These are phyloP conservation scores for Pundamilia nyererei DNA, from an alignment of 2,113 vertebrate genomes.

Conservation along the genomic window DNA sequence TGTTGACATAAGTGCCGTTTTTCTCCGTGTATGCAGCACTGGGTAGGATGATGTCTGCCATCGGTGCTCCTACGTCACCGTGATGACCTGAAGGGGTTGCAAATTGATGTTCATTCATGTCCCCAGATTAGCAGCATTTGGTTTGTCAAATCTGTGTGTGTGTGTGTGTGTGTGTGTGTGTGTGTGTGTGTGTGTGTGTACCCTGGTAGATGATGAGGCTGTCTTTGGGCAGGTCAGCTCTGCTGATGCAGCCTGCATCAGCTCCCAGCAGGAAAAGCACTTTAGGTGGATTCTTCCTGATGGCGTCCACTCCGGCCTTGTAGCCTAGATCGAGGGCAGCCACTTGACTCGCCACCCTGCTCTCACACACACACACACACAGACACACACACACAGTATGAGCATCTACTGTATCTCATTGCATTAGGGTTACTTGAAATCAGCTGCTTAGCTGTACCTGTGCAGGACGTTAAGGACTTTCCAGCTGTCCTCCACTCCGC, in stretches of 20 bases:
- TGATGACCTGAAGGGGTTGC: conserved; percentile 81
- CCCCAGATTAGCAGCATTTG: background rate
- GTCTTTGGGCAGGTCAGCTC: conserved; percentile 86
- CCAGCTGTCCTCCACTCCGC: conserved; percentile 80
- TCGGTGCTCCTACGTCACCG: conserved; percentile 87
- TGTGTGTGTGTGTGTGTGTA: conserved; percentile 17
- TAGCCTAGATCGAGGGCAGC: conserved; percentile 95
- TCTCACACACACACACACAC: background rate
- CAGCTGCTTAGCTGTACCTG: conserved; percentile 71
- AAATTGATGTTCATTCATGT: background rate
- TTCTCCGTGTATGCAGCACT: conserved; percentile 97
- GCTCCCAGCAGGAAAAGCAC: conserved; percentile 90
- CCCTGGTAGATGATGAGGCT: conserved; percentile 95
- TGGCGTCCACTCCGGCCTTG: conserved; percentile 89
- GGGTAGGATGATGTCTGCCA: conserved; percentile 91
- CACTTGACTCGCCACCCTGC: conserved; percentile 95
- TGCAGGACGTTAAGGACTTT: conserved; percentile 96
- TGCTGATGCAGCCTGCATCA: conserved; percentile 85
- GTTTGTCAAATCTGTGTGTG: background rate
- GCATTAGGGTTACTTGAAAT: background rate
- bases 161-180: background rate
- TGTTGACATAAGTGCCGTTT: conserved; percentile 89
- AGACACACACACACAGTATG: background rate
- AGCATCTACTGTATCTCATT: background rate
- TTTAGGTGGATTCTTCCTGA: conserved; percentile 88